These are phyloP conservation scores for Odontothrips loti DNA, from an alignment of 2,888 invertebrate species.

Conservation along the genomic window DNA sequence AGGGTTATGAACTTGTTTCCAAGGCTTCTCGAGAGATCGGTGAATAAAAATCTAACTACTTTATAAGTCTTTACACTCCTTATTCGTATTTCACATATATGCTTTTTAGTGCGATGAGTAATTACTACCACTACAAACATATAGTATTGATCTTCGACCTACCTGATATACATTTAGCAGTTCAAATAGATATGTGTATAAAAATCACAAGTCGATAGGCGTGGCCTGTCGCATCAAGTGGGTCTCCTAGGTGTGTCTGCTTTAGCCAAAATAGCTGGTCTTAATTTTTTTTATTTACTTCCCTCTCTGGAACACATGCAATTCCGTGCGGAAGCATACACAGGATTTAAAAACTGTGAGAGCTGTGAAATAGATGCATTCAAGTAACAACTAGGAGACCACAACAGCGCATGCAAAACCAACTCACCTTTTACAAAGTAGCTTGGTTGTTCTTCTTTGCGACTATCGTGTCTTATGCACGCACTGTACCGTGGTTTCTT, in stretches of 20 bases:
- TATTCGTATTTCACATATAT: too few species aligned
- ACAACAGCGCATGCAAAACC: constrained; percentile 12
- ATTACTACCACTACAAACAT: not conserved
- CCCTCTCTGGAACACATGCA: not conserved
- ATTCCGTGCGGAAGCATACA: not conserved
- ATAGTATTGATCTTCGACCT: constrained; percentile 18
- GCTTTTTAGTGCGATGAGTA: not conserved
- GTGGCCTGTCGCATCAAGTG: not conserved
- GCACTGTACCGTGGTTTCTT: not conserved
- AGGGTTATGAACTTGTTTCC: not conserved
- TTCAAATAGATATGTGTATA: constrained; percentile 5
- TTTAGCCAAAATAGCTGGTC: not conserved
- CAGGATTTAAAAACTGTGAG: not conserved
- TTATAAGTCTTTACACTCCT: too few species aligned
- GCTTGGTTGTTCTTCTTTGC: not conserved
- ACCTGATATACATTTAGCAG: not conserved
- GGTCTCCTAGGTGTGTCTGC: constrained; percentile 3
- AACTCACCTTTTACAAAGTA: not conserved
- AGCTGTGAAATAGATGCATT: not conserved
- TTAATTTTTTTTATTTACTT: not conserved
- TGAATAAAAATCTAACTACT: too few species aligned
- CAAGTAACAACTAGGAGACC: constrained; percentile 9
- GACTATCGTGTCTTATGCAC: not conserved
- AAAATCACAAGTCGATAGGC: not conserved
- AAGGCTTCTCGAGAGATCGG: too few species aligned